These are phyloP conservation scores for Globia sparganii DNA, from an alignment of 2,888 invertebrate genomes.

Conservation along the genomic window DNA sequence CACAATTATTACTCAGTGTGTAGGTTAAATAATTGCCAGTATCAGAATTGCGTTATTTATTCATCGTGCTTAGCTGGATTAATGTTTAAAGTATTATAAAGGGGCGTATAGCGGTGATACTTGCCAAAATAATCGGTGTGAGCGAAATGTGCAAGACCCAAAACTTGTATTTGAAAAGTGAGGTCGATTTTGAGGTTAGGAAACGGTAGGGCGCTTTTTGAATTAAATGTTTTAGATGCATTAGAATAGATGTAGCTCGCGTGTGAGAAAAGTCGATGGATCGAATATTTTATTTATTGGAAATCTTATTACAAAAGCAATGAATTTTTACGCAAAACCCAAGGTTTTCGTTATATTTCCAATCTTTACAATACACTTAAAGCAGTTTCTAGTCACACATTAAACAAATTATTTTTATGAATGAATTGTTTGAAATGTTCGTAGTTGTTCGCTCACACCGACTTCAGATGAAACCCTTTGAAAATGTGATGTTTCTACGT, in stretches of 20 bases:
- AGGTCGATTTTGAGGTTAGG: constrained; percentile 37
- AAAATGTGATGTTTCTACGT: constrained; percentile 86
- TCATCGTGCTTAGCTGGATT: constrained; percentile 84
- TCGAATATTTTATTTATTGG: constrained; percentile 53
- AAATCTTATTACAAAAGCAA: constrained; percentile 26
- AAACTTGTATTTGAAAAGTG: constrained; percentile 49
- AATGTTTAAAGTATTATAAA: constrained; percentile 70
- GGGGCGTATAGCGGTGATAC: constrained; percentile 68
- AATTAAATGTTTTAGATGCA: constrained; percentile 64
- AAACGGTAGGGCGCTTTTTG: constrained; percentile 55
- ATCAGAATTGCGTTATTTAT: constrained; percentile 71
- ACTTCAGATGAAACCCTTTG: constrained; percentile 63
- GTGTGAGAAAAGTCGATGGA: constrained; percentile 36
- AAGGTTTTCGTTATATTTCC: constrained; percentile 48
- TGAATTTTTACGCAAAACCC: constrained; percentile 2
- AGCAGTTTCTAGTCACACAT: constrained; percentile 76
- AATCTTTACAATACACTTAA: constrained; percentile 65
- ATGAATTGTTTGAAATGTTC: constrained; percentile 57
- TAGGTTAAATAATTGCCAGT: constrained; percentile 81
- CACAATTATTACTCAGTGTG: constrained; percentile 77
- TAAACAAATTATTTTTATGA: constrained; percentile 66
- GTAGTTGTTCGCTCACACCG: constrained; percentile 80
- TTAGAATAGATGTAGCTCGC: constrained; percentile 56
- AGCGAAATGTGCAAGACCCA: constrained; percentile 69
- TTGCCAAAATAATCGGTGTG: constrained; percentile 87